Evolutionary conservation across 2,888 invertebrate species (phyloP).

Genomic region (Hybos culiciformis): DNA sequence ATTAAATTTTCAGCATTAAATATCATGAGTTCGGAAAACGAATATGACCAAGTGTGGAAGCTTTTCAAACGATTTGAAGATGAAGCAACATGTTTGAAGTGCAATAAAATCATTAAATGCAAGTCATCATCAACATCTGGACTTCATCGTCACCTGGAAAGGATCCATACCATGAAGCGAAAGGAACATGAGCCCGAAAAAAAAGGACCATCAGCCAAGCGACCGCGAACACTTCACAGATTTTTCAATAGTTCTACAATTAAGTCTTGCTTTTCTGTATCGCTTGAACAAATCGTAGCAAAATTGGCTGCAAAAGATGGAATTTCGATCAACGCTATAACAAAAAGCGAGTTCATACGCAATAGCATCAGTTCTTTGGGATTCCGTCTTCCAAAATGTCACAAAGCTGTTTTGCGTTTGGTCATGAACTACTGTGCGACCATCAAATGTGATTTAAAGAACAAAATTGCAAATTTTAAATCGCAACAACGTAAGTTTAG

Average conservation of each 20-base stretch:
- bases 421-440: neutral
- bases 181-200: neutral
- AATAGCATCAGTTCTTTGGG: neutral
- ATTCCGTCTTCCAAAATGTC: neutral
- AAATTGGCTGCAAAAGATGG: neutral
- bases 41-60: conserved; percentile 1
- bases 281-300: neutral
- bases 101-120: neutral
- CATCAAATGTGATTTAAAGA: neutral
- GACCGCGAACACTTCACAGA: neutral
- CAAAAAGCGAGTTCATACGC: neutral
- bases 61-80: neutral
- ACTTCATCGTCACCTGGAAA: conserved; percentile 1
- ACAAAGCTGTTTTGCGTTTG: neutral
- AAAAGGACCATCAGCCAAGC: neutral
- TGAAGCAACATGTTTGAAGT: neutral
- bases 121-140: conserved; percentile 3
- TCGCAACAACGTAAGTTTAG: neutral
- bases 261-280: neutral
- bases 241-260: neutral
- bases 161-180: conserved; percentile 1
- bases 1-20: neutral
- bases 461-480: neutral
- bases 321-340: neutral
- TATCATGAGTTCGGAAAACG: conserved; percentile 1